Evolutionary conservation across 2,888 invertebrate genomes (phyloP).

Genomic region (Agapostemon virescens): DNA sequence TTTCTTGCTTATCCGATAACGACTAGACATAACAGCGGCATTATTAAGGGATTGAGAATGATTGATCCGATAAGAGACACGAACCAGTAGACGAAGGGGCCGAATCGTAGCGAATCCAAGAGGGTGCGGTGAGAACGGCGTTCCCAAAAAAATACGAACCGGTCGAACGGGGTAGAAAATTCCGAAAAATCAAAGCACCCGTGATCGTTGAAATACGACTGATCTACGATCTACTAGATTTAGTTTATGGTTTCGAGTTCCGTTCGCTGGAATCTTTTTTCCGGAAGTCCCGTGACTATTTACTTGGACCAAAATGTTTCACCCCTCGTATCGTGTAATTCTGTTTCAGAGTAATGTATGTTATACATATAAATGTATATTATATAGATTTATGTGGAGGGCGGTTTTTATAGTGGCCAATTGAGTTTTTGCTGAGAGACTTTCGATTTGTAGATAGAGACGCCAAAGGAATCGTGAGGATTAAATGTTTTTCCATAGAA

Average conservation of each 20-base stretch:
- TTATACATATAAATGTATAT: too few species aligned
- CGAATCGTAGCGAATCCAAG: background rate
- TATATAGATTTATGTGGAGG: background rate
- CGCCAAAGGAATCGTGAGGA: too few species aligned
- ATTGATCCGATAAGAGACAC: conserved; percentile 5
- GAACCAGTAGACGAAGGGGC: background rate
- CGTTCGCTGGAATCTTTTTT: background rate
- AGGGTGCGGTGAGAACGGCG: background rate
- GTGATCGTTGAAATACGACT: background rate
- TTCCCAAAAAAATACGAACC: background rate
- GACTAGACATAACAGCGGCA: conserved; percentile 7
- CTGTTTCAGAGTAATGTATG: too few species aligned
- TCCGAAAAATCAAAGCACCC: background rate
- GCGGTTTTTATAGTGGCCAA: background rate
- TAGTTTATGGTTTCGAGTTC: background rate
- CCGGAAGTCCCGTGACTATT: background rate
- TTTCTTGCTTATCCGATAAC: background rate
- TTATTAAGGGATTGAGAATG: conserved; percentile 5
- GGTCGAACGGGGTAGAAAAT: background rate
- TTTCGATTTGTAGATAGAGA: background rate
- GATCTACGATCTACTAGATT: background rate
- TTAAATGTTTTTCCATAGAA: background rate
- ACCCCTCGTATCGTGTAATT: too few species aligned
- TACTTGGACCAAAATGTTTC: background rate
- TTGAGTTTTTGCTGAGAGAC: background rate